Percentiles rank a stretch among this genome's conserved stretches.
Evolutionary conservation across 2,888 invertebrate genomes (phyloP).

Genomic region (Tipula confusa): DNA sequence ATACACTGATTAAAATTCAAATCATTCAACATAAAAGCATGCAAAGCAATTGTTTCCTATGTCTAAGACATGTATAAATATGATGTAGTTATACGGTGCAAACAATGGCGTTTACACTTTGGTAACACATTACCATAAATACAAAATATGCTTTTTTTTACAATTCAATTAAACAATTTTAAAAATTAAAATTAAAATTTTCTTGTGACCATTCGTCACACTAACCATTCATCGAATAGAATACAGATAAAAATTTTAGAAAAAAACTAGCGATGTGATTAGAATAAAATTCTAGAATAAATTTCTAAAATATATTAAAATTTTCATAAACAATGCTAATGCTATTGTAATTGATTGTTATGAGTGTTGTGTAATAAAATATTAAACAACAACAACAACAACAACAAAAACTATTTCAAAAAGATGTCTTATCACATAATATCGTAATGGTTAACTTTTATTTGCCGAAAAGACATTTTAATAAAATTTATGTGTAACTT

Average conservation of each 20-base stretch:
- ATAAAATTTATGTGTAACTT: not conserved
- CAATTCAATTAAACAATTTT: not conserved
- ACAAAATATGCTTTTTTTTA: not conserved
- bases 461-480: not conserved
- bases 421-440: not conserved
- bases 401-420: not conserved
- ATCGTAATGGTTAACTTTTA: not conserved
- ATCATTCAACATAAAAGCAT: not conserved
- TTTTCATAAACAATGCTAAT: slow-evolving; percentile 13
- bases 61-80: not conserved
- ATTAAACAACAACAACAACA: too few relatives aligned
- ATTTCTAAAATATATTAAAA: not conserved
- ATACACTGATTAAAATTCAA: not conserved
- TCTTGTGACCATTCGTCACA: not conserved
- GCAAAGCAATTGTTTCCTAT: not conserved
- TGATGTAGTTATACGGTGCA: not conserved
- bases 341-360: slow-evolving; percentile 20
- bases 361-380: not conserved
- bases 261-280: not conserved
- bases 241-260: not conserved
- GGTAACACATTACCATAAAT: not conserved
- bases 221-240: not conserved
- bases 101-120: slow-evolving; percentile 9
- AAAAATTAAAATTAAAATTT: not conserved
- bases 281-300: not conserved